These are phyloP conservation scores for Pseudomyrmex concolor DNA, from an alignment of 1,140 invertebrate species.

Conservation along the genomic window DNA sequence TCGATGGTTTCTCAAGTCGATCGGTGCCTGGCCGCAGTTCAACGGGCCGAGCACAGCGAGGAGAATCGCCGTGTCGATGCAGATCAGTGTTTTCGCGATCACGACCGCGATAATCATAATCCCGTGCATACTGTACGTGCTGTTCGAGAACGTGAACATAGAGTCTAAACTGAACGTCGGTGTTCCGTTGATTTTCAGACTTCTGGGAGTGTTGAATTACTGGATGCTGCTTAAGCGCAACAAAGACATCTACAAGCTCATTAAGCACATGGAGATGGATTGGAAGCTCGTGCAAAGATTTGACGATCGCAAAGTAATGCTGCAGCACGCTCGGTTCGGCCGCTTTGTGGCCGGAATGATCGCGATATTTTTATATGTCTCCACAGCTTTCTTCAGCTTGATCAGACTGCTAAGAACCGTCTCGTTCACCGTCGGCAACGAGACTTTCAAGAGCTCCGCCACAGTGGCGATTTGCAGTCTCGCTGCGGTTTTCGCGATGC, in stretches of 20 bases:
- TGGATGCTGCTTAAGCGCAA: slow-evolving; percentile 61
- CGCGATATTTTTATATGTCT: slow-evolving; percentile 40
- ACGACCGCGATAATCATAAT: slow-evolving; percentile 15
- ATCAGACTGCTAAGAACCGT: not conserved
- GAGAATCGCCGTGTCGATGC: not conserved
- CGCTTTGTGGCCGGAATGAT: slow-evolving; percentile 35
- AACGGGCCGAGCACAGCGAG: not conserved
- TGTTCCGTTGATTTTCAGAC: slow-evolving; percentile 73
- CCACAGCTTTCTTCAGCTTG: slow-evolving; percentile 51
- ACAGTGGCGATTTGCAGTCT: slow-evolving; percentile 58
- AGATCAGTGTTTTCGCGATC: not conserved
- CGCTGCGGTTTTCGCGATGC: slow-evolving; percentile 59
- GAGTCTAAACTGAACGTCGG: slow-evolving; percentile 68
- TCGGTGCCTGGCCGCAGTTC: slow-evolving; percentile 55
- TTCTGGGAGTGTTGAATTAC: slow-evolving; percentile 76
- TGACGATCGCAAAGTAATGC: slow-evolving; percentile 51
- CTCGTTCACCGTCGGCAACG: slow-evolving; percentile 49
- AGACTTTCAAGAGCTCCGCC: slow-evolving; percentile 50
- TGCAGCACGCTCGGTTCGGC: slow-evolving; percentile 38
- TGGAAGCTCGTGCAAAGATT: slow-evolving; percentile 63
- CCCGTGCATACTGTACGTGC: slow-evolving; percentile 29
- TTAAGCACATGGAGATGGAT: slow-evolving; percentile 72
- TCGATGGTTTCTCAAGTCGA: slow-evolving; percentile 53
- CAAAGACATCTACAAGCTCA: slow-evolving; percentile 67
- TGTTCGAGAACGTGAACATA: slow-evolving; percentile 67